Percentiles rank a stretch among this genome's conserved stretches.
Conservation (phyloP, 1,140 invertebrate species). For the Sminthurinus signatus region DNA sequence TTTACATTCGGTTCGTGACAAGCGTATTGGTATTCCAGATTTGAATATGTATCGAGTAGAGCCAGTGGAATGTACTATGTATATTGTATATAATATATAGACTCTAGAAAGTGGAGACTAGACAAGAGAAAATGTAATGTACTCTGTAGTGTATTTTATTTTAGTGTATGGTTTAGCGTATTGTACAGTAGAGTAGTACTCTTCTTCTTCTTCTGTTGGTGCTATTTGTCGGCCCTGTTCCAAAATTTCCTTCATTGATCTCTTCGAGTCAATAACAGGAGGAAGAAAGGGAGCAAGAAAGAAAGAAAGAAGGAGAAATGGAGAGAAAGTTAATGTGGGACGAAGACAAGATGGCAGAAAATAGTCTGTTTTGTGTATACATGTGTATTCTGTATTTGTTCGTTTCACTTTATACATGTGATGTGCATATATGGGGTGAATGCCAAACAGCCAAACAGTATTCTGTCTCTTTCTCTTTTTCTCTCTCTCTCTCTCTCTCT, state of each 20-base stretch:
- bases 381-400: no score
- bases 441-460: slow-evolving; percentile 25
- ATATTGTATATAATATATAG: no score
- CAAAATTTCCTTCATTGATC: slow-evolving; percentile 33
- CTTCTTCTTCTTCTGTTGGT: no score
- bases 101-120: no score
- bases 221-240: slow-evolving; percentile 26
- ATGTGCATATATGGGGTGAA: neutral
- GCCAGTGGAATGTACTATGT: no score
- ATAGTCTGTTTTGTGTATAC: slow-evolving; percentile 28
- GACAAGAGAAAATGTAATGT: no score
- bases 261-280: slow-evolving; percentile 18
- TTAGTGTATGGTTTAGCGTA: no score
- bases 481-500: neutral
- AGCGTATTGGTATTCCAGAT: slow-evolving; percentile 14
- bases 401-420: no score
- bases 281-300: slow-evolving; percentile 1
- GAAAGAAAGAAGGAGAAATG: no score
- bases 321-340: slow-evolving; percentile 23
- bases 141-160: no score
- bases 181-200: no score
- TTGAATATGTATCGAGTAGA: slow-evolving; percentile 21
- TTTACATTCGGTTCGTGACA: slow-evolving; percentile 10
- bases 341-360: slow-evolving; percentile 28
- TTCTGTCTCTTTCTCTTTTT: slow-evolving; percentile 8